Conservation (phyloP, 2,888 invertebrate species). For the Masnerella sp. region DNA sequence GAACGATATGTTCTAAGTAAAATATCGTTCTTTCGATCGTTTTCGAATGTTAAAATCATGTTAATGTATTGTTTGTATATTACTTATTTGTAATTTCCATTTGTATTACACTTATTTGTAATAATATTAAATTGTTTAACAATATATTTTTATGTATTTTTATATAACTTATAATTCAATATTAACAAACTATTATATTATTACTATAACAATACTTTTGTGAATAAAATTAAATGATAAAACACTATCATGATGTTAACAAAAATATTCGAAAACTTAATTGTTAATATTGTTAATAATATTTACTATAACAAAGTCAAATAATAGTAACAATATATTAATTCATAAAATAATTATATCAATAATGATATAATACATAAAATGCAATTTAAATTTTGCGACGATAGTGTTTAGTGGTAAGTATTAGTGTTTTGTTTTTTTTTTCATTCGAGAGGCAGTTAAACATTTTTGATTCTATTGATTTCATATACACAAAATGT, state of each 20-base stretch:
- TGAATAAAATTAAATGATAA: constrained; percentile 8
- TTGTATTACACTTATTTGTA: too few relatives aligned
- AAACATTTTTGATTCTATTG: not conserved
- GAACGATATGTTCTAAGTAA: not conserved
- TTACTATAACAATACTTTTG: constrained; percentile 2
- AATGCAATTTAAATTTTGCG: constrained; percentile 1
- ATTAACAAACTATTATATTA: too few relatives aligned
- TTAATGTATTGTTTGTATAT: constrained; percentile 1
- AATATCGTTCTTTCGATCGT: not conserved
- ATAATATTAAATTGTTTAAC: not conserved
- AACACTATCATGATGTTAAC: not conserved
- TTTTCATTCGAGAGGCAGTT: not conserved
- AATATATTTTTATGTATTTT: constrained; percentile 2
- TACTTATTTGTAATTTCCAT: too few relatives aligned
- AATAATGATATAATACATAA: not conserved
- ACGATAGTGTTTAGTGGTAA: constrained; percentile 2
- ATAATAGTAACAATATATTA: not conserved
- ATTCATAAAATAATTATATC: not conserved
- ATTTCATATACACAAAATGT: constrained; percentile 1
- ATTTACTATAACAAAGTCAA: not conserved
- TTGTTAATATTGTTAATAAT: not conserved
- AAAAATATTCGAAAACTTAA: constrained; percentile 4
- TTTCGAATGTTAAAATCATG: not conserved
- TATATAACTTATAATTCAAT: not conserved
- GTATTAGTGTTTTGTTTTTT: constrained; percentile 3